Conservation (phyloP, 2,888 invertebrate species). For the Deilephila elpenor region DNA sequence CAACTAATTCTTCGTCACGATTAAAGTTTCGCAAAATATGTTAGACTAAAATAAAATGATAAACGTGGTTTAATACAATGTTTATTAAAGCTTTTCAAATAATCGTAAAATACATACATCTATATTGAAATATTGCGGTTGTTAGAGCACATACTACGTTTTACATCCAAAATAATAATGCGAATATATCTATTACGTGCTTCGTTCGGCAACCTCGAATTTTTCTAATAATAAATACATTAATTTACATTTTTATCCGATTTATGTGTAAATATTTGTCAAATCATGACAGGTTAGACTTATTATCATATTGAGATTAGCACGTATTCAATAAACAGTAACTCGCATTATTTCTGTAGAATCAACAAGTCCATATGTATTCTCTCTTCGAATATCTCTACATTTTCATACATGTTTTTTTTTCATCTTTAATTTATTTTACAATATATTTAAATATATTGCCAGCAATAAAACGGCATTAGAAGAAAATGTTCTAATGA, state of each 20-base stretch:
- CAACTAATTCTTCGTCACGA: neutral
- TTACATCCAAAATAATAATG: neutral
- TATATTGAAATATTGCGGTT: neutral
- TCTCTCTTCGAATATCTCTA: neutral
- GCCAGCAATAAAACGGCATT: neutral
- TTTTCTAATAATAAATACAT: constrained; percentile 19
- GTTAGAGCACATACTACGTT: neutral
- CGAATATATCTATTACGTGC: neutral
- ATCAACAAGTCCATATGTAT: neutral
- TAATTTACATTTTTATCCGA: constrained; percentile 10
- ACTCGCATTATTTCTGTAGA: constrained; percentile 4
- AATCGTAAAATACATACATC: neutral
- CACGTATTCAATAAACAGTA: constrained; percentile 25
- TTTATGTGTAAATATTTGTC: constrained; percentile 3
- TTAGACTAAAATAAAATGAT: constrained; percentile 16
- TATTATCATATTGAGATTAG: constrained; percentile 22
- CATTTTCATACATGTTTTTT: neutral
- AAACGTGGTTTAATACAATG: constrained; percentile 4
- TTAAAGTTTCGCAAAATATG: neutral
- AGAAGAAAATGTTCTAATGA: neutral
- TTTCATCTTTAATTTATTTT: neutral
- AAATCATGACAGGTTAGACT: constrained; percentile 21
- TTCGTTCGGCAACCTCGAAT: constrained; percentile 8
- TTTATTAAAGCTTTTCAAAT: constrained; percentile 10
- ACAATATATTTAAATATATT: neutral